These are phyloP conservation scores for Corythornis vintsioides DNA, from an alignment of 2,113 vertebrate genomes.

Conservation along the genomic window DNA sequence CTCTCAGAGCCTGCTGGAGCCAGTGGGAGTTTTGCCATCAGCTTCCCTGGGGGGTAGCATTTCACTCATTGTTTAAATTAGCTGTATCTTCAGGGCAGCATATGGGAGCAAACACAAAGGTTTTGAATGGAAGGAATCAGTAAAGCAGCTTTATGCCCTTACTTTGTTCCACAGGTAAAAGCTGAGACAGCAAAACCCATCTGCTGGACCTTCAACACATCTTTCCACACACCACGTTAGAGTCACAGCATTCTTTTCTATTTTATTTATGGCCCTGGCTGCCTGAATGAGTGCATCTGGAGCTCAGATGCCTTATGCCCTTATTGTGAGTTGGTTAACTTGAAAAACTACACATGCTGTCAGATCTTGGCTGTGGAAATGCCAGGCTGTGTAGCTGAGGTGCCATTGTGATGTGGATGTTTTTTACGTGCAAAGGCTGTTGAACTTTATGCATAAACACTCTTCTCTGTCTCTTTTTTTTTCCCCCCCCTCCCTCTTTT, in stretches of 20 bases:
- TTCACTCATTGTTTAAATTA: conserved; percentile 30
- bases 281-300: conserved; percentile 50
- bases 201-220: background rate
- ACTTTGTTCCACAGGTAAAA: conserved; percentile 36
- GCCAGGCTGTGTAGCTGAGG: background rate
- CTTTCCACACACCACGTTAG: background rate
- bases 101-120: background rate
- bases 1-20: background rate
- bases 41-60: background rate
- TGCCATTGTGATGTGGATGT: background rate
- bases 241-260: background rate
- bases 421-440: conserved; percentile 9
- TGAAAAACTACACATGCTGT: background rate
- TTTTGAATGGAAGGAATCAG: background rate
- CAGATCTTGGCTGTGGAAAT: conserved; percentile 34
- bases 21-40: background rate
- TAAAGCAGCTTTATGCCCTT: background rate
- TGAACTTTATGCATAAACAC: conserved; percentile 20
- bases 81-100: background rate
- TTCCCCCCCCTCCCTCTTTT: background rate
- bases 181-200: conserved; percentile 7
- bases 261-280: conserved; percentile 28
- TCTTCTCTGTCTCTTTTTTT: background rate
- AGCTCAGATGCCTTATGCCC: conserved; percentile 34
- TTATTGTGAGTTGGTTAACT: conserved; percentile 10